Evolutionary conservation across 2,113 vertebrate species (phyloP), one percentile per base, ranked within the genome.

Genomic region (Mola mola): DNA sequence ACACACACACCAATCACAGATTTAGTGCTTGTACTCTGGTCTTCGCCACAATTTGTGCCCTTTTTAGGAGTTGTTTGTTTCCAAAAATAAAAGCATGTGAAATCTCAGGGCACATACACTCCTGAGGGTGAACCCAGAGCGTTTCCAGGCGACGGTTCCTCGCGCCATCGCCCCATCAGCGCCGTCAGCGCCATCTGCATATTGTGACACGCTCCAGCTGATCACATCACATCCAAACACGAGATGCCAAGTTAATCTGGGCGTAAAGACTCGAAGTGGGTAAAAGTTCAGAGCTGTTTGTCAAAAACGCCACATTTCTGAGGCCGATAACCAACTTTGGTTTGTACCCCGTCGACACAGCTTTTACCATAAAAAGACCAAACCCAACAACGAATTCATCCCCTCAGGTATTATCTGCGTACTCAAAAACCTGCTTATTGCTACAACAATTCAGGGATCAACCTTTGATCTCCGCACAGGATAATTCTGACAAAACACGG

Each of bases 261-360:
- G 70, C 28, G 60, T 78, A 72, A 75, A 75, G 59, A 83, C 75
- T 47, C 57, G 63, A 75, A 78, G 64, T 69, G 56, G 79, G 66
- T 72, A 25, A 72, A 63, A 69, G 63, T 52, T 78, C 77, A 79
- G 58, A 22, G 50, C 61, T 52, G 66, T 55, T 20, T 61, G 50
- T 34, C 42, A 60, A 43, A 22, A 44, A 11, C 6, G 2, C 29
- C 26, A 50, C 28, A 24, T 68, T 48, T 62, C 36, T n/a, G n/a
- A n/a, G n/a, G n/a, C n/a, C n/a, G n/a, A n/a, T n/a, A n/a, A n/a
- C n/a, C n/a, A n/a, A n/a, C n/a, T n/a, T n/a, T n/a, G n/a, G n/a
- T n/a, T n/a, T n/a, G n/a, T n/a, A n/a, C n/a, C n/a, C n/a, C n/a
- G n/a, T n/a, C n/a, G n/a, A n/a, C n/a, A n/a, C n/a, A n/a, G n/a